Evolutionary conservation across 2,113 vertebrate species (phyloP).

Genomic region (Suncus etruscus): DNA sequence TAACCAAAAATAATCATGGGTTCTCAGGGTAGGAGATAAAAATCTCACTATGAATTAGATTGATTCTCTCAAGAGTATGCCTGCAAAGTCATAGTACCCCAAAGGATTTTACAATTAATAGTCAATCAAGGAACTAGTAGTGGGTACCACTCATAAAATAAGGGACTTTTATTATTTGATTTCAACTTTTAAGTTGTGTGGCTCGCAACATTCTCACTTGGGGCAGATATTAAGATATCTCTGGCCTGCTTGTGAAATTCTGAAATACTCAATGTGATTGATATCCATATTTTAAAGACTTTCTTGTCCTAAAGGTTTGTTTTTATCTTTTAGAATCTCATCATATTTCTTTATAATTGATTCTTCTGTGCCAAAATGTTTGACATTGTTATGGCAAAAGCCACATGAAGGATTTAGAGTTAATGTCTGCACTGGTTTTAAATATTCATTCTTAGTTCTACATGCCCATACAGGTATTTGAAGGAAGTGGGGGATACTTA

Average conservation of each 20-base stretch:
- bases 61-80: background rate
- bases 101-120: constrained; percentile 23
- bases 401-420: background rate
- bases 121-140: background rate
- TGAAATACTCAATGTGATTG: constrained; percentile 11
- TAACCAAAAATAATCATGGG: constrained; percentile 1
- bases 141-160: background rate
- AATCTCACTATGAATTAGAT: background rate
- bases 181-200: no score
- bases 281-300: background rate
- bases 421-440: no score
- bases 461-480: no score
- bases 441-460: no score
- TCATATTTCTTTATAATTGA: constrained; percentile 28
- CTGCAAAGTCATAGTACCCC: background rate
- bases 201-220: no score
- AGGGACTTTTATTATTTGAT: no score
- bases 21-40: constrained; percentile 4
- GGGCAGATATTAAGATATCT: no score
- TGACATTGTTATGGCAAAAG: constrained; percentile 41
- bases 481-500: no score
- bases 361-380: background rate
- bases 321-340: constrained; percentile 18
- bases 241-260: no score
- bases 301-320: constrained; percentile 14